These are phyloP conservation scores for Monoplex corrugatus DNA, from an alignment of 2,888 invertebrate genomes.

Conservation along the genomic window DNA sequence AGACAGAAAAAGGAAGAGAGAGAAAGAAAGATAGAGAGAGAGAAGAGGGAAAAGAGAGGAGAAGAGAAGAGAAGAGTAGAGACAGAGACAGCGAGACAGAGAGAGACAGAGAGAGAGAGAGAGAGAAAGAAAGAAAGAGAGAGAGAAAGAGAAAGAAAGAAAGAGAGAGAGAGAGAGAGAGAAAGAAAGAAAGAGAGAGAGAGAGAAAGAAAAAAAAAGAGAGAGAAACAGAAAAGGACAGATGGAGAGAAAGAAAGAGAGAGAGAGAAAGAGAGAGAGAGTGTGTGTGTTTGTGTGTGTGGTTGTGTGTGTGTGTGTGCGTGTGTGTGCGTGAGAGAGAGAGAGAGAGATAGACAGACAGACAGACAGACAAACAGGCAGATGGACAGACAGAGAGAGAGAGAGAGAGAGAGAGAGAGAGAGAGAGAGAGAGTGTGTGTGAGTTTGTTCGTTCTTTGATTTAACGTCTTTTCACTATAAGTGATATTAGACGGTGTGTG, in stretches of 20 bases:
- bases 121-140: neutral
- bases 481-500: no score
- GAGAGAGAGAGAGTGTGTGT: neutral
- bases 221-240: neutral
- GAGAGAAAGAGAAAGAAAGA: neutral
- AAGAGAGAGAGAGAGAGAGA: neutral
- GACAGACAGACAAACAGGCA: neutral
- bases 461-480: no score
- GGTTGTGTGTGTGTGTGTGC: no score
- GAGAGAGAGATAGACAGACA: neutral
- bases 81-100: no score
- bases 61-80: no score
- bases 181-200: neutral
- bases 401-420: constrained; percentile 17
- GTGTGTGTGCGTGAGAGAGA: no score
- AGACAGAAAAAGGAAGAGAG: neutral
- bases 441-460: no score
- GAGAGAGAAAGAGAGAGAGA: neutral
- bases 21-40: neutral
- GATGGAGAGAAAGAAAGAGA: neutral
- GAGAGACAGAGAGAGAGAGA: no score
- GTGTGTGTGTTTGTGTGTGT: no score
- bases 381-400: constrained; percentile 6
- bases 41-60: no score
- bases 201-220: neutral